Base-by-base conservation (phyloP, 2,113 vertebrate genomes). In the Alces alces region DNA sequence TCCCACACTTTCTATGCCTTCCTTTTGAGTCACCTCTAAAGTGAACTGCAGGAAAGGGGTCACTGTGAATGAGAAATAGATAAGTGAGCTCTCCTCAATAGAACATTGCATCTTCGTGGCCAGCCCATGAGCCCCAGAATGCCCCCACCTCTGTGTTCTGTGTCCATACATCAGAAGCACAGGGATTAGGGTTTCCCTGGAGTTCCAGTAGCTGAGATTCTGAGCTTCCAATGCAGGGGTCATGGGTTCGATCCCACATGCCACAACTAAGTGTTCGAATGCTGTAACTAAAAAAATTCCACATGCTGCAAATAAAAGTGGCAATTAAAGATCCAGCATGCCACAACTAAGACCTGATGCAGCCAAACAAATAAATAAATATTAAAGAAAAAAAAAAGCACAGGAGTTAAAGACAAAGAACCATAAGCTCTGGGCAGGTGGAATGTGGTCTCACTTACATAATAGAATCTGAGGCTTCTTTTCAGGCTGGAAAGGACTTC, bases 381-480 rank as follows among this genome's bases (percentile, higher is more conserved):
- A 14, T n/a, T 58, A 58, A 27, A 58, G 57, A 27, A 60, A 60
- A 39, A 39, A 36, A 70, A 70, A 73, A 88, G 79, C 70, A 52
- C 43, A 36, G 87, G 7, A 7, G n/a, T 91, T 93, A 84, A 89
- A 89, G 57, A 95, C 97, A 92, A 95, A 86, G 86, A 88, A 45
- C 39, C 60, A 73, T 57, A 19, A 28, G 13, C 50, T 90, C 57
- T n/a, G 60, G 57, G 70, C 79, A 91, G 78, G 61, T 89, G 60
- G 89, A 96, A 79, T 89, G 70, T 55, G n/a, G 91, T 80, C 91
- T 89, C 79, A 85, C 70, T 70, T 87, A 47, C 16, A 43, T 93
- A 95, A 96, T 9, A 95, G 92, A 90, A 96, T 78, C 33, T 21
- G 73, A 97, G 86, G 79, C 89, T 95, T 85, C 86, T 78, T 97